Evolutionary conservation across 2,113 vertebrate genomes (phyloP), one percentile per base, ranked within the genome.

Genomic region (Sander lucioperca): DNA sequence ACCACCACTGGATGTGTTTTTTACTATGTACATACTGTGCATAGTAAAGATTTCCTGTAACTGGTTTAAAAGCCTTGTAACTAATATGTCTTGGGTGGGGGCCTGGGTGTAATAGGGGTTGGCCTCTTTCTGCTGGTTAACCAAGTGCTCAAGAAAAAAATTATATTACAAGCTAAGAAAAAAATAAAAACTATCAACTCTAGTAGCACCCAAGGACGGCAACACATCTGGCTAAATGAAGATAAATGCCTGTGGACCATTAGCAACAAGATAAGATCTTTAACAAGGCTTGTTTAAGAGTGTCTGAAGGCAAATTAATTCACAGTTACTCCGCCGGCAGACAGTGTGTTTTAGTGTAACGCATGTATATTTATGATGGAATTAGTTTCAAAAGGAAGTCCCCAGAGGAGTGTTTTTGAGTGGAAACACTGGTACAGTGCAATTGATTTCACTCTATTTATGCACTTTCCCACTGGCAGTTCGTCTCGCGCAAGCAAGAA

Each of bases 311-410:
- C 94, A 95, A 95, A 96, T 95, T 94, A 94, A 95, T 95, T 95
- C 94, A 93, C 93, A 94, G 94, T 92, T 94, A 92, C 89, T 91
- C 91, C 30, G 84, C 93, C 86, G 82, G 88, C 92, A 88, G 94
- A 94, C 92, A 90, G 83, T 93, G 88, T 93, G 89, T 90, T 94
- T 94, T 95, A 77, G 53, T 92, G 90, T 94, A 96, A 95, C 88
- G 82, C 93, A 94, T 95, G 95, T 95, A 95, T 96, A 95, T 95
- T 96, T 95, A 95, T 94, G 94, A 95, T 93, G 90, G 91, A 95
- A 96, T 96, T 95, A 94, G 92, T 94, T 94, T 94, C 91, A 92
- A 94, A 95, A 94, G 90, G 93, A 95, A 94, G 85, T 93, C 94
- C 95, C 95, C 93, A 94, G 90, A 94, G 94, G 95, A 96, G 94